Base-by-base conservation (phyloP, 1,140 invertebrate species). In the Diorhabda sublineata region DNA sequence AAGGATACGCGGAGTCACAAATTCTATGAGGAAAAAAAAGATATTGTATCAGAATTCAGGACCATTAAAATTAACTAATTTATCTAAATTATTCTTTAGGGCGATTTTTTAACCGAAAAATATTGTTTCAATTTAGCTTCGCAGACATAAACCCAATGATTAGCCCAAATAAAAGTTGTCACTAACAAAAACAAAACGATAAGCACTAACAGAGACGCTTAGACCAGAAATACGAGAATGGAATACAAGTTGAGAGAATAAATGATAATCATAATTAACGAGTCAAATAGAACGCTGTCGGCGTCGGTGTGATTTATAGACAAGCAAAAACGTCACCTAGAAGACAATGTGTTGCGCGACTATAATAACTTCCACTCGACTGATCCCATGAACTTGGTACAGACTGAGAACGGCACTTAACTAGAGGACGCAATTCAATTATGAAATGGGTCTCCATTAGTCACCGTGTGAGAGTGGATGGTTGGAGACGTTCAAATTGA, bases 191-290 rank as follows among this genome's bases (percentile, higher is more conserved):
- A 52, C 47, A 58, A 56, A 57, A 42, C 64, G 64, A 65, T 65
- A 57, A 65, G 64, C 64, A 8, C 4, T 8, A 52, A 52, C 26
- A 41, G 41, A 58, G 64, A 52, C 64, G 64, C 64, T 65, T 42
- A 65, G 56, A 52, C 64, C 44, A 42, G 64, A 41, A 65, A 57
- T 41, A 64, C 47, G 62, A 64, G 42, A 26, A 26, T 26, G 26
- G 26, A 26, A 26, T 26, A 57, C 64, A 44, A 62, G 8, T 43
- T 44, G 61, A 62, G 43, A 43, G 61, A n/a, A 62, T 44, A 72
- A 74, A 75, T 77, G 75, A 77, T 74, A 77, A 72, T 75, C 69
- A 73, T 73, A 77, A 77, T 77, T 72, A 77, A 71, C 69, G 59
- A 74, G 72, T 74, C 74, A 52, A 52, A 52, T 71, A 75, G 75